Evolutionary conservation across 2,888 invertebrate species (phyloP).

Genomic region (Melolontha melolontha): DNA sequence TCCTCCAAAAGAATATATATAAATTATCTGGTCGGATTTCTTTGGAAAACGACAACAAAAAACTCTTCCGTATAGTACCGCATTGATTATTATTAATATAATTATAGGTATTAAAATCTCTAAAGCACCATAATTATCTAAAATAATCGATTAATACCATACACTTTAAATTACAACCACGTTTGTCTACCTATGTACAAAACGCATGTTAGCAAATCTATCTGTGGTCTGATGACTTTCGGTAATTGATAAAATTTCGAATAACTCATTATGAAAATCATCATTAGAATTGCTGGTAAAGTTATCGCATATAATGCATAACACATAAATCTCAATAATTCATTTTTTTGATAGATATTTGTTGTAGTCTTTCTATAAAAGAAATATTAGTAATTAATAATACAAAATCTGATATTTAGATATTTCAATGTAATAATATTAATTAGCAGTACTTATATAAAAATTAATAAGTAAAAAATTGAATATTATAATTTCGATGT

Average conservation of each 20-base stretch:
- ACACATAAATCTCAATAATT: background rate
- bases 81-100: constrained; percentile 9
- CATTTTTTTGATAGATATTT: too few species aligned
- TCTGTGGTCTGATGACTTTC: background rate
- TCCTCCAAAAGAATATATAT: too few species aligned
- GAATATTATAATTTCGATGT: too few species aligned
- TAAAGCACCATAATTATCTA: constrained; percentile 15
- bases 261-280: constrained; percentile 16
- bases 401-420: too few species aligned
- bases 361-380: too few species aligned
- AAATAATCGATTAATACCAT: constrained; percentile 1
- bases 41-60: constrained; percentile 18
- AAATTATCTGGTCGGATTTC: too few species aligned
- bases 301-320: constrained; percentile 20
- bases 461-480: background rate
- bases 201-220: constrained; percentile 22
- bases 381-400: too few species aligned
- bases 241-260: background rate
- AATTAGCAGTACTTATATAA: background rate
- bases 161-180: background rate
- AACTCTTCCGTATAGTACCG: constrained; percentile 1
- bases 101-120: constrained; percentile 10
- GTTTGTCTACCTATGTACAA: constrained; percentile 5
- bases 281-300: constrained; percentile 9
- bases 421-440: background rate